Evolutionary conservation across 2,888 invertebrate species (phyloP), one percentile per base, ranked within the genome.

Genomic region (Sphinx pinastri): DNA sequence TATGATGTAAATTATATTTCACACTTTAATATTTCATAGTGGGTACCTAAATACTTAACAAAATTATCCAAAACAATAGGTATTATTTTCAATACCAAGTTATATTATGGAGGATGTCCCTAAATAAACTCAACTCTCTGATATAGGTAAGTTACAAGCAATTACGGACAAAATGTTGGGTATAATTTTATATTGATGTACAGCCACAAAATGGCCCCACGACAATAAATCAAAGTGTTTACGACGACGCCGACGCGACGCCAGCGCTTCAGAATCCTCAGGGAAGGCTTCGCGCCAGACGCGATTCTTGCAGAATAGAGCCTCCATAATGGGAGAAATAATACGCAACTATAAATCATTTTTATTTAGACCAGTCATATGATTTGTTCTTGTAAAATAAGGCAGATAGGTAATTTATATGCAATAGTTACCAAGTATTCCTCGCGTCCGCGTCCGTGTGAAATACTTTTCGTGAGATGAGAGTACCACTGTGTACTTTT

Each of bases 181-280:
- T 77, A 85, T 84, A 81, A 83, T 81, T 82, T 80, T 75, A 82
- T 85, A 86, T 86, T 81, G 79, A 78, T 81, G 83, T 81, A 79
- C 80, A 77, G 79, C 76, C 84, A 78, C 81, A 83, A 84, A 86
- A 84, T 81, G 79, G 80, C 77, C 78, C 68, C 69, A 74, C 74
- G 71, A 73, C 79, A 74, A 83, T 90, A 89, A 87, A 88, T 89
- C 87, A 86, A 76, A 77, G 68, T 78, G 81, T 89, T 90, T 89
- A 91, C 84, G 86, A 86, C 77, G 74, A 77, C 73, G 75, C 72
- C 77, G 74, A 77, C 73, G 75, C 72, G 75, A 67, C 59, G 59
- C 58, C 51, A 68, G 51, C 31, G 59, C 51, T 76, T 75, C 75
- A 75, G 78, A 77, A 76, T 83, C 81, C 80, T 77, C 71, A 72